Percentiles rank a stretch among this genome's conserved stretches.
These are phyloP conservation scores for Zapus hudsonius DNA, from an alignment of 2,113 vertebrate species.

Conservation along the genomic window DNA sequence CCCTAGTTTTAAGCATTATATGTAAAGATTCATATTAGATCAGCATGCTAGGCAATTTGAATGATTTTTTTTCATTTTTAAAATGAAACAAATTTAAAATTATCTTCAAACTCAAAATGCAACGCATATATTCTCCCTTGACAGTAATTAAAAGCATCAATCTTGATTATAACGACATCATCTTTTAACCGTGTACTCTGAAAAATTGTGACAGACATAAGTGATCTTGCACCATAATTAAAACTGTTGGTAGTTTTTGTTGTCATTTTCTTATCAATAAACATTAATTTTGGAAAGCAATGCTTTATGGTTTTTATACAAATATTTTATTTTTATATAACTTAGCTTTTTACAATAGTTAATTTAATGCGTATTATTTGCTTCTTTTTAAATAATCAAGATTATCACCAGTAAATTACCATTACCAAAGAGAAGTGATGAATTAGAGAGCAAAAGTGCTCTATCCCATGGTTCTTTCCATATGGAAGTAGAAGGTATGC, in stretches of 20 bases:
- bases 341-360: background rate
- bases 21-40: background rate
- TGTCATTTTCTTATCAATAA: background rate
- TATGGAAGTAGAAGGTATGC: background rate
- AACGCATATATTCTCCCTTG: background rate
- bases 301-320: background rate
- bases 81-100: slow-evolving; percentile 10
- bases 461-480: background rate
- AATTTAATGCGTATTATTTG: background rate
- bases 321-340: background rate
- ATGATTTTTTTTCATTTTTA: background rate
- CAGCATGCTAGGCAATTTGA: background rate
- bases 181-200: background rate
- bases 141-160: background rate
- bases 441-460: slow-evolving; percentile 13
- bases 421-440: background rate
- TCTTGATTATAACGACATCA: slow-evolving; percentile 9
- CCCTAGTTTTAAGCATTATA: background rate
- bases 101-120: background rate
- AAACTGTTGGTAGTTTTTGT: background rate
- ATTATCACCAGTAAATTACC: background rate
- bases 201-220: background rate
- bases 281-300: slow-evolving; percentile 23
- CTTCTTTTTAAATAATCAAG: background rate
- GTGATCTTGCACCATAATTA: background rate